Evolutionary conservation across 2,888 invertebrate genomes (phyloP).

Genomic region (Enoplolaimus lenunculus): DNA sequence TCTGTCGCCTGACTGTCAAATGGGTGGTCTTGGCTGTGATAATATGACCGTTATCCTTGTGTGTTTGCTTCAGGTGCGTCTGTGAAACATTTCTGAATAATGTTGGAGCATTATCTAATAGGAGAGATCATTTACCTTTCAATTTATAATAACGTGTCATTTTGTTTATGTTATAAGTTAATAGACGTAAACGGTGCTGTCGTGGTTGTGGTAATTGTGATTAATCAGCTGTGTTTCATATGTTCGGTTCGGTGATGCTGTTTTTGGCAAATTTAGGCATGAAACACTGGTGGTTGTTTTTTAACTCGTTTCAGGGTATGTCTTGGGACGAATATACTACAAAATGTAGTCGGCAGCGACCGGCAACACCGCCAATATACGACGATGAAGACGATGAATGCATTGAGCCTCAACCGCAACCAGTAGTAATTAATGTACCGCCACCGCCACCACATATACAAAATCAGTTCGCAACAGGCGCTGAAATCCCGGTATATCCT

Average conservation of each 20-base stretch:
- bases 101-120: conserved; percentile 22
- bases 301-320: conserved; percentile 1
- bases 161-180: no score
- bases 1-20: conserved; percentile 86
- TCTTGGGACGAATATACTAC: conserved; percentile 18
- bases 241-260: no score
- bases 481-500: no score
- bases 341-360: conserved; percentile 20
- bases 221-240: no score
- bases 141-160: no score
- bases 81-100: conserved; percentile 24
- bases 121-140: no score
- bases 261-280: no score
- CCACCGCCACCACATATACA: not conserved
- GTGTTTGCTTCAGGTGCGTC: conserved; percentile 29
- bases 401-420: not conserved
- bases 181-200: no score
- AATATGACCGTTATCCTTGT: conserved; percentile 83
- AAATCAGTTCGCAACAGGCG: not conserved
- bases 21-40: conserved; percentile 92
- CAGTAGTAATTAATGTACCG: not conserved
- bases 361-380: conserved; percentile 19
- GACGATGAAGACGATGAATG: conserved; percentile 5
- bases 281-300: no score
- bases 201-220: no score